Conservation (phyloP, 2,797 vertebrate species). For the Thunnus albacares region DNA sequence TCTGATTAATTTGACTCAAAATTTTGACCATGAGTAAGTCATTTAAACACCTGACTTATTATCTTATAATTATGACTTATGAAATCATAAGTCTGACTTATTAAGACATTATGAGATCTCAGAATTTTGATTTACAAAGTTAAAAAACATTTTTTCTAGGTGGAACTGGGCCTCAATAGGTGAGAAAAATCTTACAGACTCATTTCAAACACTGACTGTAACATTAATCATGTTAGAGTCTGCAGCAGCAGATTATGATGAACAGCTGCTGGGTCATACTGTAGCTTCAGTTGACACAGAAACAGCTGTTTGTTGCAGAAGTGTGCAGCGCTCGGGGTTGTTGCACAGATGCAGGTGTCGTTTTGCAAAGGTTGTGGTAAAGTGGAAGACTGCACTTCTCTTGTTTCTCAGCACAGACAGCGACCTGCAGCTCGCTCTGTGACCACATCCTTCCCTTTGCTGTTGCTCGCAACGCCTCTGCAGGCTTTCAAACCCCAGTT, state of each 20-base stretch:
- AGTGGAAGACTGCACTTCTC: conserved; percentile 32
- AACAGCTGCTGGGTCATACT: not conserved
- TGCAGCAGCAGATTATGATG: not conserved
- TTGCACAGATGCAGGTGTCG: conserved; percentile 65
- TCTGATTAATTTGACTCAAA: too few species aligned
- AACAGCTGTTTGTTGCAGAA: conserved; percentile 48
- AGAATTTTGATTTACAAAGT: too few species aligned
- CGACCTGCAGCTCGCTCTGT: conserved; percentile 45
- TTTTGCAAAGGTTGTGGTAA: conserved; percentile 56
- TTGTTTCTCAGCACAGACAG: conserved; percentile 39
- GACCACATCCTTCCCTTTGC: conserved; percentile 77
- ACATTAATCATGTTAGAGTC: not conserved
- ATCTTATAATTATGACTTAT: too few species aligned
- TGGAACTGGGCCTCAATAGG: too few species aligned
- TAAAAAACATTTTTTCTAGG: too few species aligned
- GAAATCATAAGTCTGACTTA: too few species aligned
- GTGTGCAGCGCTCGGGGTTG: not conserved
- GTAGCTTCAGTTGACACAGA: conserved; percentile 58
- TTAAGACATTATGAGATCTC: too few species aligned
- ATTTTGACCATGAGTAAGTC: too few species aligned
- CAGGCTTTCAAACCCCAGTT: conserved; percentile 30
- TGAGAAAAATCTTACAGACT: too few species aligned
- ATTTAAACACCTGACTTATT: too few species aligned
- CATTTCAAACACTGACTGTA: not conserved
- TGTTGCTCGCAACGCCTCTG: conserved; percentile 36